Percentiles rank a stretch among this genome's conserved stretches.
Conservation (phyloP, 2,888 invertebrate species). For the Auanema freiburgensis region DNA sequence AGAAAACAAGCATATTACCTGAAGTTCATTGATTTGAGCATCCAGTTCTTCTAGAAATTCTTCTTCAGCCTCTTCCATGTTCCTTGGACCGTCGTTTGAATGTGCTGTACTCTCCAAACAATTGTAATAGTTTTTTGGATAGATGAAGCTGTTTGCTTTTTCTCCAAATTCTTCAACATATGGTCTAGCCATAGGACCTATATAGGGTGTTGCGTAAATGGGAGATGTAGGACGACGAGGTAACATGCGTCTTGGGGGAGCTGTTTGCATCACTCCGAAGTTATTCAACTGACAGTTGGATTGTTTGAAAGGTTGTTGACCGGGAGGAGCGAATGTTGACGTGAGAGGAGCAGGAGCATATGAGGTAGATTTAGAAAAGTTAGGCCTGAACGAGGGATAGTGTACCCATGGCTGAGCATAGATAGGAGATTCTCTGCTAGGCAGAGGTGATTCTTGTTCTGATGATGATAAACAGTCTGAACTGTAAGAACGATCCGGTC, state of each 20-base stretch:
- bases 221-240: slow-evolving; percentile 15
- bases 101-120: slow-evolving; percentile 4
- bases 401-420: slow-evolving; percentile 43
- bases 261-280: slow-evolving; percentile 1
- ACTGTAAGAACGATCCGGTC: slow-evolving; percentile 20
- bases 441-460: slow-evolving; percentile 18
- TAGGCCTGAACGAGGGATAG: slow-evolving; percentile 15
- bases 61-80: slow-evolving; percentile 24
- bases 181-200: slow-evolving; percentile 25
- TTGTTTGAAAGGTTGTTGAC: background rate
- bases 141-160: slow-evolving; percentile 4
- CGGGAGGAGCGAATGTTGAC: background rate
- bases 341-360: no score
- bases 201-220: slow-evolving; percentile 16
- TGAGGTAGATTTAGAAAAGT: background rate
- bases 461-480: slow-evolving; percentile 18
- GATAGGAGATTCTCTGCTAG: slow-evolving; percentile 28
- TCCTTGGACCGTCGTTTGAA: background rate
- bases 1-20: slow-evolving; percentile 17
- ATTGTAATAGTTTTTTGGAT: slow-evolving; percentile 12
- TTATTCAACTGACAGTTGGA: background rate
- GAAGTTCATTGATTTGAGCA: slow-evolving; percentile 41
- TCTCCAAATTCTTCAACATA: slow-evolving; percentile 24
- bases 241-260: slow-evolving; percentile 1
- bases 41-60: slow-evolving; percentile 37